A percentile compares a stretch with the other conserved stretches of the same genome.
These are phyloP conservation scores for Procavia capensis DNA, from an alignment of 2,113 vertebrate genomes.

Conservation along the genomic window DNA sequence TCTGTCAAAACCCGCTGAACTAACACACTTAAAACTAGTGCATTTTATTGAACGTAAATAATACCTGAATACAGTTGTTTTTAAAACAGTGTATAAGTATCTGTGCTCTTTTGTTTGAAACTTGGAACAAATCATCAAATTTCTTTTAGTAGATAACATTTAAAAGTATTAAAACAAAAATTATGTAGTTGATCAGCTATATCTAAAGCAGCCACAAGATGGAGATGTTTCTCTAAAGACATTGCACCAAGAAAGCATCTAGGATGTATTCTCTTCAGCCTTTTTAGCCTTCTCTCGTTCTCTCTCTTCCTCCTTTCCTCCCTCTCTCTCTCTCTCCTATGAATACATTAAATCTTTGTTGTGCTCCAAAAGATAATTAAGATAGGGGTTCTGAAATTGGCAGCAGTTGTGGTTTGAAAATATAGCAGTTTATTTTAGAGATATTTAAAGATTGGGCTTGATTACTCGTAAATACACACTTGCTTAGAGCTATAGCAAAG, in stretches of 20 bases:
- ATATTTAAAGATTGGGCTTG: not conserved
- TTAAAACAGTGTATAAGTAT: not conserved
- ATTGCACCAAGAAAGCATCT: not conserved
- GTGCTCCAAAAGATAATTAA: not conserved
- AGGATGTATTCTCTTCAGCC: accelerated
- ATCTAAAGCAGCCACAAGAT: constrained; percentile 45
- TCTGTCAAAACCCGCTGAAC: not conserved
- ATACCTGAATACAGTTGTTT: not conserved
- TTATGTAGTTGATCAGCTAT: not conserved
- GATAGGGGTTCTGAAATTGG: not conserved
- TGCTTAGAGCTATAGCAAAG: not conserved
- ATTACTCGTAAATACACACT: not conserved
- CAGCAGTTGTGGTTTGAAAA: not conserved
- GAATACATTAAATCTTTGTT: not conserved
- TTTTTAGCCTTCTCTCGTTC: not conserved
- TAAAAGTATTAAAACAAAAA: not conserved
- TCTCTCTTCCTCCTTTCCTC: not conserved
- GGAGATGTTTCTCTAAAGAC: constrained; percentile 33
- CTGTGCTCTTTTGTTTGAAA: not conserved
- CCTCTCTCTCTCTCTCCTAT: not conserved
- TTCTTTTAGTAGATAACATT: not conserved
- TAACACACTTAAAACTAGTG: not conserved
- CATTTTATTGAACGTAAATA: not conserved
- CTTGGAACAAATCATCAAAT: not conserved
- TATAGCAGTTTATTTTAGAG: not conserved